phyloP scores from a whole-genome alignment of 2,797 vertebrate genomes.

The Gymnopithys bicolor region DNA sequence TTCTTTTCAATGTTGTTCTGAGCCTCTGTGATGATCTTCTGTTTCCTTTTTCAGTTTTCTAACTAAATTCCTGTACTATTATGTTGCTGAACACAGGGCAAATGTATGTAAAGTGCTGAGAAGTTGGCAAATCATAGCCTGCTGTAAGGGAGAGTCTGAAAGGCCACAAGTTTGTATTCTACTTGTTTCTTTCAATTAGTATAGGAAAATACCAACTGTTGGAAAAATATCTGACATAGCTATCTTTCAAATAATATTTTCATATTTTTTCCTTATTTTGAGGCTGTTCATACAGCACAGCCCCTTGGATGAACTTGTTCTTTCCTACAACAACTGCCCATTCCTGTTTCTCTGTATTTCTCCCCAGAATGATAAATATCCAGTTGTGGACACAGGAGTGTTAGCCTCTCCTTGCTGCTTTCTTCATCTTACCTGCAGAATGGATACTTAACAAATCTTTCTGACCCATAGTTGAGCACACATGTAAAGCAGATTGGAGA shows the following conservation, averaged over 20 bases:
- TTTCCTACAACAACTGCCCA: neutral
- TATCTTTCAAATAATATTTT: neutral
- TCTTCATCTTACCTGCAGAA: neutral
- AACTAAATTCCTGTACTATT: neutral
- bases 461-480: neutral
- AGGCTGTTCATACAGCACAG: neutral
- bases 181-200: neutral
- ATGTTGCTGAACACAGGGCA: neutral
- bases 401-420: neutral
- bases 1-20: neutral
- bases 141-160: neutral
- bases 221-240: neutral
- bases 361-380: neutral
- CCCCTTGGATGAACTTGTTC: neutral
- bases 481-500: neutral
- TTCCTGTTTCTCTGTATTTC: neutral
- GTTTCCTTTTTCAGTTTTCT: neutral
- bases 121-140: neutral
- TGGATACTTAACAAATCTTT: neutral
- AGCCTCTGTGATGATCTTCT: neutral
- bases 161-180: neutral
- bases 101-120: neutral
- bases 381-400: neutral
- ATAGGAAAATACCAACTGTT: neutral
- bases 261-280: neutral